These are phyloP conservation scores for Gallinago jamesoni DNA, from an alignment of 2,113 vertebrate genomes.

Conservation along the genomic window DNA sequence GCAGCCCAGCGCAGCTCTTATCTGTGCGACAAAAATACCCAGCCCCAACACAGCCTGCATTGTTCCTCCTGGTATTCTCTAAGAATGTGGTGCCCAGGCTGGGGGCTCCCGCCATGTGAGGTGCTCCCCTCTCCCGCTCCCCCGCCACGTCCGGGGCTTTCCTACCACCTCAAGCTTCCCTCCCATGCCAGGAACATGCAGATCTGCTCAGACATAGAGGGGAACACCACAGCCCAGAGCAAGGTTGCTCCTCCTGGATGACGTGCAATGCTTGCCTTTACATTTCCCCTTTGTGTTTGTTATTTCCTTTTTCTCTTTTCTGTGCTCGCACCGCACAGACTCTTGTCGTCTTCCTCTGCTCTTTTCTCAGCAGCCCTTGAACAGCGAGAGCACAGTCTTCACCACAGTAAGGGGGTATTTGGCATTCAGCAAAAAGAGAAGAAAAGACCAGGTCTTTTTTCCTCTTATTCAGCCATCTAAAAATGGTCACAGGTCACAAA, in stretches of 20 bases:
- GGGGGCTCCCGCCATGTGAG: background rate
- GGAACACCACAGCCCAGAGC: background rate
- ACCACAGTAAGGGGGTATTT: background rate
- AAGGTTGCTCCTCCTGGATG: background rate
- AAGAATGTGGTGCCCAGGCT: background rate
- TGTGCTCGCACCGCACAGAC: background rate
- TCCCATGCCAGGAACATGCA: rapidly evolving
- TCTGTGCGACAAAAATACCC: background rate
- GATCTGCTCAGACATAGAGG: background rate
- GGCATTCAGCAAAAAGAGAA: background rate
- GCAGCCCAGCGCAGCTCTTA: background rate
- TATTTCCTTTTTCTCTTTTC: background rate
- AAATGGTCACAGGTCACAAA: background rate
- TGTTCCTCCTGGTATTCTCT: background rate
- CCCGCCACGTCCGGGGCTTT: rapidly evolving
- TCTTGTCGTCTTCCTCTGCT: background rate
- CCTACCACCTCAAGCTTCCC: background rate
- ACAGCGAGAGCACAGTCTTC: background rate
- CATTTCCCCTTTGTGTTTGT: background rate
- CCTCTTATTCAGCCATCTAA: background rate
- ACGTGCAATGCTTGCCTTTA: background rate
- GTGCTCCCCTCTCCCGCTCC: background rate
- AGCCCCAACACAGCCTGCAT: background rate
- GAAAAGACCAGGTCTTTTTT: background rate
- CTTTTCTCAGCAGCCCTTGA: background rate